Evolutionary conservation across 2,113 vertebrate genomes (phyloP).

Genomic region (Asarcornis scutulata): DNA sequence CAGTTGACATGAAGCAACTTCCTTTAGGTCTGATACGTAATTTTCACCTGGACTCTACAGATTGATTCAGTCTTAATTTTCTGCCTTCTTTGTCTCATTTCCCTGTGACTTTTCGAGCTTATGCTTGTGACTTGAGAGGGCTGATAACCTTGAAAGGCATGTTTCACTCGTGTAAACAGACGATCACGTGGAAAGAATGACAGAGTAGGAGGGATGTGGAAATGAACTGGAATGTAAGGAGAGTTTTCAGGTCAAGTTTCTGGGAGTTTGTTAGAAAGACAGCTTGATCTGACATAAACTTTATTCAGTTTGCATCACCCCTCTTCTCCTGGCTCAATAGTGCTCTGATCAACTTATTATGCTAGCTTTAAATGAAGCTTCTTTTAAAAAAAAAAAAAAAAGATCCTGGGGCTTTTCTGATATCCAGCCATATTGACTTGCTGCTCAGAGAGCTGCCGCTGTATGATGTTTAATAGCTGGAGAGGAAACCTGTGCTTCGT

Average conservation of each 20-base stretch:
- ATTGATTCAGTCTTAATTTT: not conserved
- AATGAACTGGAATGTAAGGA: not conserved
- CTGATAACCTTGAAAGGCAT: not conserved
- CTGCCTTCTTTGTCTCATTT: not conserved
- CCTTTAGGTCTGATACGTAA: not conserved
- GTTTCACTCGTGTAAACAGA: not conserved
- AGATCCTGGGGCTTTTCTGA: not conserved
- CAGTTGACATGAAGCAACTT: not conserved
- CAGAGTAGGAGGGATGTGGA: not conserved
- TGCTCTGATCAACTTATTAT: not conserved
- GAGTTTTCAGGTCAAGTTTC: not conserved
- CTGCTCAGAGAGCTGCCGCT: not conserved
- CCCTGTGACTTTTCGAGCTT: not conserved
- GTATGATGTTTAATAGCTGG: not conserved
- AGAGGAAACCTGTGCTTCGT: not conserved
- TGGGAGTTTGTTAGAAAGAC: not conserved
- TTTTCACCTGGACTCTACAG: constrained; percentile 16
- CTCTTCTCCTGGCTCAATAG: not conserved
- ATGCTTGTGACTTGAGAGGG: not conserved
- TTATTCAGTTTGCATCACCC: not conserved
- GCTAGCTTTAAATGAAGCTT: not conserved
- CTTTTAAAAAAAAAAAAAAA: not conserved
- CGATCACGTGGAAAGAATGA: not conserved
- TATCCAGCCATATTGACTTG: not conserved
- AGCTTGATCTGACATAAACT: not conserved